Percentiles rank a stretch among this genome's conserved stretches.
These are phyloP conservation scores for Heteronetta atricapilla DNA, from an alignment of 2,113 vertebrate genomes.

Conservation along the genomic window DNA sequence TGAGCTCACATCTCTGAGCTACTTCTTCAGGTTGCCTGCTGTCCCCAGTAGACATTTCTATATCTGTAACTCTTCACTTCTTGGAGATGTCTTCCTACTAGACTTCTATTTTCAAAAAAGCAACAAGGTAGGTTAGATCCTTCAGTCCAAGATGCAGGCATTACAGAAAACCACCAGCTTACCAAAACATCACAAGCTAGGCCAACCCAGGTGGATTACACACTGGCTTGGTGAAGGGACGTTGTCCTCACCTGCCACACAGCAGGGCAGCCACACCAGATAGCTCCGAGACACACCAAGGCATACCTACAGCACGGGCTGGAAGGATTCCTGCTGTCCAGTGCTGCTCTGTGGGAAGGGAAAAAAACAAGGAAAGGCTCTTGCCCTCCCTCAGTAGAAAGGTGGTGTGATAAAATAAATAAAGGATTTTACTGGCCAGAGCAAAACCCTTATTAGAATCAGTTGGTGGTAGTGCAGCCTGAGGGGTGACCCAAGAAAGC, in stretches of 20 bases:
- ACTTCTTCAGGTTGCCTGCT: not conserved
- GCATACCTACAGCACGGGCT: not conserved
- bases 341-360: not conserved
- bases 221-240: not conserved
- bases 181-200: not conserved
- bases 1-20: not conserved
- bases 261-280: not conserved
- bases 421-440: slow-evolving; percentile 24
- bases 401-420: slow-evolving; percentile 25
- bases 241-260: not conserved
- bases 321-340: not conserved
- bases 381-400: not conserved
- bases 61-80: not conserved
- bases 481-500: slow-evolving; percentile 45
- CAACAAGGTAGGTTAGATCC: not conserved
- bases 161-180: not conserved
- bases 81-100: not conserved
- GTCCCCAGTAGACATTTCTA: not conserved
- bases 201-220: not conserved
- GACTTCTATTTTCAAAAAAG: not conserved
- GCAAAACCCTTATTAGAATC: slow-evolving; percentile 36
- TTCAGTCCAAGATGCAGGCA: not conserved
- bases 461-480: not conserved
- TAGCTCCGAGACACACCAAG: not conserved
- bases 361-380: not conserved